A percentile compares a stretch with the other conserved stretches of the same genome.
Evolutionary conservation across 2,888 invertebrate species (phyloP).

Genomic region (Eupithecia exiguata): DNA sequence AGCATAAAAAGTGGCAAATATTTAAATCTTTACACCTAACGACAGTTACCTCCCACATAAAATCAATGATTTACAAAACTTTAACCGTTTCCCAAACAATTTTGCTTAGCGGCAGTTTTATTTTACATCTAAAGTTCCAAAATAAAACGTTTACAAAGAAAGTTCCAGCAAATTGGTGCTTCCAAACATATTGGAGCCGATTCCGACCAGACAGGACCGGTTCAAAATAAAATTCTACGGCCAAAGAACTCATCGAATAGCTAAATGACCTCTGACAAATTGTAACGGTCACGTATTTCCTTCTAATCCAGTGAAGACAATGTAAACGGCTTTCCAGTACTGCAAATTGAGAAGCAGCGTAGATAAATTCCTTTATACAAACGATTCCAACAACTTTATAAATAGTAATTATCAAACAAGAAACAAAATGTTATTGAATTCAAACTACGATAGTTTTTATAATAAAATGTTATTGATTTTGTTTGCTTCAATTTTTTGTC

Average conservation of each 20-base stretch:
- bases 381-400: too few species aligned
- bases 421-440: too few species aligned
- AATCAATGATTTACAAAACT: slow-evolving; percentile 23
- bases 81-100: slow-evolving; percentile 17
- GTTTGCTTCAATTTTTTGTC: too few species aligned
- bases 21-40: slow-evolving; percentile 1
- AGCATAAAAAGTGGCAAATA: not conserved
- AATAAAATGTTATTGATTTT: too few species aligned
- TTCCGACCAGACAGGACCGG: slow-evolving; percentile 32
- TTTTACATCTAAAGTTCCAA: slow-evolving; percentile 32
- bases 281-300: slow-evolving; percentile 43
- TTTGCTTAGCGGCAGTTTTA: slow-evolving; percentile 19
- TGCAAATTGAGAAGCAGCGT: not conserved
- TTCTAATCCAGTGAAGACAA: slow-evolving; percentile 25
- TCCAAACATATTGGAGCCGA: slow-evolving; percentile 33
- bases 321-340: slow-evolving; percentile 19
- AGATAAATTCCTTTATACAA: not conserved
- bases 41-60: slow-evolving; percentile 13
- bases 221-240: slow-evolving; percentile 45
- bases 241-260: slow-evolving; percentile 41
- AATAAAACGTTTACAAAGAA: slow-evolving; percentile 33
- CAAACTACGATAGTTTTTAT: too few species aligned
- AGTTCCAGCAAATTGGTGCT: slow-evolving; percentile 32
- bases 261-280: slow-evolving; percentile 45
- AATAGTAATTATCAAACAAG: too few species aligned